A percentile compares a stretch with the other conserved stretches of the same genome.
Conservation (phyloP, 2,797 vertebrate species). For the Falco columbarius region DNA sequence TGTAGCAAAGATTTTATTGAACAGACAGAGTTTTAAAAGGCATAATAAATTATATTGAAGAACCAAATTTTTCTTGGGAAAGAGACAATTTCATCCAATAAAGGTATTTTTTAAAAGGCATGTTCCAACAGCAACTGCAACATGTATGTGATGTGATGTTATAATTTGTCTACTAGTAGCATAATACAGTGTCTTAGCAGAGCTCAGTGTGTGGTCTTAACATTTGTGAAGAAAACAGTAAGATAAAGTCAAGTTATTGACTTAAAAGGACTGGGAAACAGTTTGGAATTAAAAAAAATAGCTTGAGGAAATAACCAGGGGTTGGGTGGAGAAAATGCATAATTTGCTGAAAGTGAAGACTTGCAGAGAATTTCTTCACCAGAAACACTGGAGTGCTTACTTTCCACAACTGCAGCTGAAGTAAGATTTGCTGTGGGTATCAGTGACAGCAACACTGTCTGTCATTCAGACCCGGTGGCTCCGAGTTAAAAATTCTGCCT, state of each 20-base stretch:
- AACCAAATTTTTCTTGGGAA: constrained; percentile 75
- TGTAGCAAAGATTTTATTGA: constrained; percentile 78
- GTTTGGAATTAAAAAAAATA: constrained; percentile 30
- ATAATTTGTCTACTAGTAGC: constrained; percentile 75
- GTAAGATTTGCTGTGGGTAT: neutral
- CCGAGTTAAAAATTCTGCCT: neutral
- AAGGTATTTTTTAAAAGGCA: constrained; percentile 81
- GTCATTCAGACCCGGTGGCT: neutral
- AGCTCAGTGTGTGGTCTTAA: constrained; percentile 76
- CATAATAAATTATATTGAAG: constrained; percentile 80
- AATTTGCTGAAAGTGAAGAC: neutral
- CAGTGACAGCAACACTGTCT: neutral
- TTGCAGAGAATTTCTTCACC: neutral
- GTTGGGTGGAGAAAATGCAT: neutral
- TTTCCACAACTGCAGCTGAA: neutral
- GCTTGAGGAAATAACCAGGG: neutral
- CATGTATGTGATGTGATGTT: constrained; percentile 76
- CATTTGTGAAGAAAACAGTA: constrained; percentile 64
- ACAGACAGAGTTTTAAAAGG: constrained; percentile 78
- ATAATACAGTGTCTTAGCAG: constrained; percentile 78
- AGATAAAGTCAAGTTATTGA: neutral
- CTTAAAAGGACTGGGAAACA: neutral
- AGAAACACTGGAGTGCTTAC: neutral
- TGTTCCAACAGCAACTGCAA: constrained; percentile 73
- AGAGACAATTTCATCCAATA: constrained; percentile 79